Base-by-base conservation (phyloP, 35 echinoderm and acorn worm species). In the Ophioderma brevispina region DNA sequence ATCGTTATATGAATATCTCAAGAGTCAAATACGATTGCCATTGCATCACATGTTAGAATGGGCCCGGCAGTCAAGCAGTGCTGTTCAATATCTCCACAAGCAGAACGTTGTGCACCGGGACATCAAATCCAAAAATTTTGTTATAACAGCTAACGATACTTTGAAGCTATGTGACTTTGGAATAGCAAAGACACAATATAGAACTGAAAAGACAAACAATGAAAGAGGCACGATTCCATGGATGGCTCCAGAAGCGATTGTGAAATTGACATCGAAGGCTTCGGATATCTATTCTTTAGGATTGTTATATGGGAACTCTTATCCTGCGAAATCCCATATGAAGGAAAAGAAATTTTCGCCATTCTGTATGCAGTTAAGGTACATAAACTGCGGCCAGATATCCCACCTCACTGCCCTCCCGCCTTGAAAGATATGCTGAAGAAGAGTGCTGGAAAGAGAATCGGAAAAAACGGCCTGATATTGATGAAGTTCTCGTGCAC, bases 211-310 rank as follows among this genome's bases (percentile, higher is more conserved):
- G 37, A 82, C 80, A 13, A 40, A 39, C 80, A 1, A 31, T 15
- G 80, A 41, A 31, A 37, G 80, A 34, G 80, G 80, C 0, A 41
- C 80, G n/a, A 41, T 37, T 1, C 32, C 80, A 0, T 82, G 80
- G 80, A 82, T 82, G 80, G 35, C 80, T 18, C 80, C 80, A 0
- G 80, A 82, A n/a, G 80, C 80, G 25, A n/a, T n/a, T n/a, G 80
- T 38, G 0, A 38, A 82, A 6, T 8, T 38, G 28, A 1, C n/a
- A 8, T 82, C 80, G 10, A 43, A 38, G 11, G 41, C 37, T 18
- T 82, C 80, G 21, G 80, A 82, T 40, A 40, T 82, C n/a, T 82
- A 41, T 38, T 82, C 80, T 13, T 82, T 38, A 23, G 80, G 37
- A 43, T 82, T 1, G 80, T 82, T 34, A 82, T 82, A 25, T 82